These are phyloP conservation scores for Rhingia rostrata DNA, from an alignment of 2,888 invertebrate genomes.

Conservation along the genomic window DNA sequence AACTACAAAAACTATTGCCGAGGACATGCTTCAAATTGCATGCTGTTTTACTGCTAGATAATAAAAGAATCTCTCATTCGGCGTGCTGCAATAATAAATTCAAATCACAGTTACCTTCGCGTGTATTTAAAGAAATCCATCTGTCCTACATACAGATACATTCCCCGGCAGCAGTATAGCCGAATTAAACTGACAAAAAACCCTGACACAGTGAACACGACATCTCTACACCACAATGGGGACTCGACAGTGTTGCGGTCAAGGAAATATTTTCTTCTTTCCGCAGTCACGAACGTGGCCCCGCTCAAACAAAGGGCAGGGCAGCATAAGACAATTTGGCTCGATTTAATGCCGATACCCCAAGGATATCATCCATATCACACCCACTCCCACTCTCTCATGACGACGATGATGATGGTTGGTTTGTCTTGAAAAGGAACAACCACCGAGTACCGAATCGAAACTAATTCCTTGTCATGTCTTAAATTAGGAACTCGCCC, in stretches of 20 bases:
- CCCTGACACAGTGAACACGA: slow-evolving; percentile 47
- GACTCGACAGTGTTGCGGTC: slow-evolving; percentile 31
- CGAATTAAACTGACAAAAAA: slow-evolving; percentile 43
- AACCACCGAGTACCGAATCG: slow-evolving; percentile 13
- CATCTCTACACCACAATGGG: slow-evolving; percentile 1
- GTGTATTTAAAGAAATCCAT: slow-evolving; percentile 12
- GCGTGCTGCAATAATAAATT: neutral
- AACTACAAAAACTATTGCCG: too few relatives aligned
- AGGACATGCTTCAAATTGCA: too few relatives aligned
- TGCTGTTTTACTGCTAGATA: too few relatives aligned
- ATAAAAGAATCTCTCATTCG: too few relatives aligned
- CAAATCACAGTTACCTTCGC: slow-evolving; percentile 4
- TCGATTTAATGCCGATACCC: slow-evolving; percentile 43
- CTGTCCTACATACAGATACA: slow-evolving; percentile 4
- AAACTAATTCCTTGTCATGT: slow-evolving; percentile 63
- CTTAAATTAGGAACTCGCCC: slow-evolving; percentile 34
- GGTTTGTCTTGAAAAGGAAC: slow-evolving; percentile 26
- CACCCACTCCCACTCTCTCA: slow-evolving; percentile 58
- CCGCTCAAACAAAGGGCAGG: slow-evolving; percentile 44
- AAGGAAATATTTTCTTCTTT: slow-evolving; percentile 48
- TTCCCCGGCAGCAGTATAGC: slow-evolving; percentile 7
- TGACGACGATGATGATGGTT: neutral
- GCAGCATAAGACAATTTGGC: slow-evolving; percentile 3
- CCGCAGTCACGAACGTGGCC: slow-evolving; percentile 52
- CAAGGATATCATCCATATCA: slow-evolving; percentile 51